Evolutionary conservation across 2,888 invertebrate genomes (phyloP).

Genomic region (Clunio marinus): DNA sequence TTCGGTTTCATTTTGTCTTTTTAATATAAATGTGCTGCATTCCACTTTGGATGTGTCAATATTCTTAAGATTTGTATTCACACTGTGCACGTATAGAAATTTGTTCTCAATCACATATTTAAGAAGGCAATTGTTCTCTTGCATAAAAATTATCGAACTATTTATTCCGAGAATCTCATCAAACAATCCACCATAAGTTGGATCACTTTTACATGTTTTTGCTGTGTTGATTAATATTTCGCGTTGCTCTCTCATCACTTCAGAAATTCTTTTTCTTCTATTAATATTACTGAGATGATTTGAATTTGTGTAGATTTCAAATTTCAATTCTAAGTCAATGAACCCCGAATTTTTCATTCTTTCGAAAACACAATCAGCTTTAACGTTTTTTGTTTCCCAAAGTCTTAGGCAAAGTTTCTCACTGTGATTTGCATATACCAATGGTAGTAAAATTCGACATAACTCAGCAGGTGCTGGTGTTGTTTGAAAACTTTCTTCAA

Average conservation of each 20-base stretch:
- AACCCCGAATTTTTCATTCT: slow-evolving; percentile 10
- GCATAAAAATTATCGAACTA: neutral
- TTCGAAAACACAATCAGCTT: slow-evolving; percentile 28
- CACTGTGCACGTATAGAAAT: neutral
- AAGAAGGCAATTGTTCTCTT: neutral
- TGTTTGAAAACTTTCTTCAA: neutral
- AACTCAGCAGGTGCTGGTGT: neutral
- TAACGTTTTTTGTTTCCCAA: slow-evolving; percentile 24
- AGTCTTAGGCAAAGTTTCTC: slow-evolving; percentile 12
- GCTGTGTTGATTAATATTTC: neutral
- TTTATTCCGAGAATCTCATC: slow-evolving; percentile 11
- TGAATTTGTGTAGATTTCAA: neutral
- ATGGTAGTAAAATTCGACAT: slow-evolving; percentile 21
- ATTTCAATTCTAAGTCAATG: slow-evolving; percentile 23
- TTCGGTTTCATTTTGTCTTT: slow-evolving; percentile 11
- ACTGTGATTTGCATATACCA: slow-evolving; percentile 30
- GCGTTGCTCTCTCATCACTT: neutral
- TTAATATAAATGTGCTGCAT: neutral
- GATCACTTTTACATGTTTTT: slow-evolving; percentile 11
- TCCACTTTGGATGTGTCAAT: neutral
- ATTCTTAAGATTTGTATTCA: slow-evolving; percentile 5
- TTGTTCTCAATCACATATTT: slow-evolving; percentile 5
- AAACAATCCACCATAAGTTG: slow-evolving; percentile 9
- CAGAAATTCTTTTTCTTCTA: neutral
- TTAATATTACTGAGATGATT: neutral